phyloP scores from a whole-genome alignment of 2,888 invertebrate genomes.

The Dynastes maya region DNA sequence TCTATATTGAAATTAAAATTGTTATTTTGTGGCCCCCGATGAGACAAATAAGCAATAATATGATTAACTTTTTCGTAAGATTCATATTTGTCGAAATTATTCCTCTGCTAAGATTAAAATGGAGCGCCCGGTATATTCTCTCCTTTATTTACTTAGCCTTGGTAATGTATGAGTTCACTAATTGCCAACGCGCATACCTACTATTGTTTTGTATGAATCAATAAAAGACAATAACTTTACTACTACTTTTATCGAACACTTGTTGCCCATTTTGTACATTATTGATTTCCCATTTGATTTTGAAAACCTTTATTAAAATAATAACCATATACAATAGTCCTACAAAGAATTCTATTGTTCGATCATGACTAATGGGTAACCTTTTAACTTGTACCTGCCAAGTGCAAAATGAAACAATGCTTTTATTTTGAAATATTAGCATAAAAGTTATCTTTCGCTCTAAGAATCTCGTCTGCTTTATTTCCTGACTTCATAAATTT shows the following conservation, averaged over 20 bases:
- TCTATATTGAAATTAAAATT: too few species aligned
- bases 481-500: conserved; percentile 29
- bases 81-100: too few species aligned
- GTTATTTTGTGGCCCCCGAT: too few species aligned
- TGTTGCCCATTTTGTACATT: background rate
- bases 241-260: too few species aligned
- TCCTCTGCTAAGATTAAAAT: too few species aligned
- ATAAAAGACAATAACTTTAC: background rate
- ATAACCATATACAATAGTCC: background rate
- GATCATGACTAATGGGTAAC: background rate
- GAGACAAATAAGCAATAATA: too few species aligned
- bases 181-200: background rate
- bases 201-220: background rate
- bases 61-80: too few species aligned
- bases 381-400: background rate
- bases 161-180: conserved; percentile 1
- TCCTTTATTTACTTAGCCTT: background rate
- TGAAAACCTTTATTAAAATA: background rate
- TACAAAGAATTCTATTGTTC: background rate
- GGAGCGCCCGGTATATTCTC: background rate
- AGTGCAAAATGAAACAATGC: background rate
- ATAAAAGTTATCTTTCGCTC: background rate
- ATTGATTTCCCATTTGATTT: background rate
- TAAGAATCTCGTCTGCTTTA: background rate
- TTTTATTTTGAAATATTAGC: background rate